Percentiles rank a stretch among this genome's conserved stretches.
These are phyloP conservation scores for Apeltes quadracus DNA, from an alignment of 2,113 vertebrate genomes.

Conservation along the genomic window DNA sequence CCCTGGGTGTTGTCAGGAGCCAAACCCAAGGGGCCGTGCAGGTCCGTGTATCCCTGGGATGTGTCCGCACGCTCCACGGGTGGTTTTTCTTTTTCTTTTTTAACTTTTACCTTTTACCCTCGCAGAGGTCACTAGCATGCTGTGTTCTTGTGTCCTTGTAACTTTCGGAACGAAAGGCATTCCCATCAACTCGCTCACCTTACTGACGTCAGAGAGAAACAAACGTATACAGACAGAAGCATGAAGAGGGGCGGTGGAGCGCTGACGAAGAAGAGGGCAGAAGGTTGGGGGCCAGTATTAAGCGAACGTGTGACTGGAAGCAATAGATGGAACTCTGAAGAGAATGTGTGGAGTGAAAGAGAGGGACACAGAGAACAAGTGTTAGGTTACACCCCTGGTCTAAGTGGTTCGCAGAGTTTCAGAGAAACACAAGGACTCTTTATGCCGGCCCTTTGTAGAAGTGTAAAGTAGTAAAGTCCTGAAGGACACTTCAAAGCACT, in stretches of 20 bases:
- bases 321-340: background rate
- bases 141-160: conserved; percentile 42
- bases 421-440: conserved; percentile 32
- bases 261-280: background rate
- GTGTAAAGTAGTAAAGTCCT: background rate
- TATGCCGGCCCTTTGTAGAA: conserved; percentile 3
- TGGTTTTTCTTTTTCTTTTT: conserved; percentile 30
- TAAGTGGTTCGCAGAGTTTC: background rate
- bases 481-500: background rate
- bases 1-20: too few species aligned
- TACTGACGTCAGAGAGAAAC: conserved; percentile 70
- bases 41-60: conserved; percentile 20
- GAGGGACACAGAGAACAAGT: background rate
- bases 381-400: conserved; percentile 21
- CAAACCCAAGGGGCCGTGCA: conserved; percentile 25
- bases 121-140: conserved; percentile 4
- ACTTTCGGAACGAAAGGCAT: conserved; percentile 34
- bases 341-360: conserved; percentile 1
- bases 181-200: conserved; percentile 20
- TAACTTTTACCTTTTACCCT: conserved; percentile 58
- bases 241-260: background rate
- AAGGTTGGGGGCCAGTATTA: background rate
- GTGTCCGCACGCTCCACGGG: conserved; percentile 11
- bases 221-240: conserved; percentile 35
- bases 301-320: background rate